phyloP scores from a whole-genome alignment of 2,797 vertebrate genomes.

The Xiphophorus birchmanni region DNA sequence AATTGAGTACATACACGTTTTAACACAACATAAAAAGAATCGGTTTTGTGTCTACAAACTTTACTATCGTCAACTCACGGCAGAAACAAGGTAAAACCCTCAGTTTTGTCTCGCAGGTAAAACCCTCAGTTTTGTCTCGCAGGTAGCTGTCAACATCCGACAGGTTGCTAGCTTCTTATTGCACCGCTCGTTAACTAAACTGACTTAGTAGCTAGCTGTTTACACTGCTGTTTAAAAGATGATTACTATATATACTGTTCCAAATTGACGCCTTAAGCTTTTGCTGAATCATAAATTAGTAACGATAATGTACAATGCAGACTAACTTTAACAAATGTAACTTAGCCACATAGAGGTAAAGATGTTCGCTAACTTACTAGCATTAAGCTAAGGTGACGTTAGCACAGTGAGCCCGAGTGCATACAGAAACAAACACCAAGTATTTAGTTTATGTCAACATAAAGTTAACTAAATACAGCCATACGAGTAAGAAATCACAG shows the following conservation, averaged over 20 bases:
- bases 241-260: rapidly evolving
- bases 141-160: slow-evolving; percentile 24
- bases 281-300: not conserved
- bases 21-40: not conserved
- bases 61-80: not conserved
- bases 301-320: rapidly evolving
- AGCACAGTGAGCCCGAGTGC: slow-evolving; percentile 37
- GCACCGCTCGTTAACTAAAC: not conserved
- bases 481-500: not conserved
- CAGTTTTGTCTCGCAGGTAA: not conserved
- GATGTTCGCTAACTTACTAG: slow-evolving; percentile 46
- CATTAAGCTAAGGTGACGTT: slow-evolving; percentile 38
- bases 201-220: slow-evolving; percentile 11
- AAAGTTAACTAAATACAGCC: not conserved
- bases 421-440: not conserved
- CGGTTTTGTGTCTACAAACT: not conserved
- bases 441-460: not conserved
- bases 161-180: slow-evolving; percentile 10
- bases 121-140: not conserved
- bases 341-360: slow-evolving; percentile 5
- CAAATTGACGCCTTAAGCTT: not conserved
- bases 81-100: not conserved
- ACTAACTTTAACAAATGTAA: slow-evolving; percentile 9
- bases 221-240: not conserved
- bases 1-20: not conserved